Evolutionary conservation across 2,888 invertebrate species (phyloP).

Genomic region (Amiota minor): DNA sequence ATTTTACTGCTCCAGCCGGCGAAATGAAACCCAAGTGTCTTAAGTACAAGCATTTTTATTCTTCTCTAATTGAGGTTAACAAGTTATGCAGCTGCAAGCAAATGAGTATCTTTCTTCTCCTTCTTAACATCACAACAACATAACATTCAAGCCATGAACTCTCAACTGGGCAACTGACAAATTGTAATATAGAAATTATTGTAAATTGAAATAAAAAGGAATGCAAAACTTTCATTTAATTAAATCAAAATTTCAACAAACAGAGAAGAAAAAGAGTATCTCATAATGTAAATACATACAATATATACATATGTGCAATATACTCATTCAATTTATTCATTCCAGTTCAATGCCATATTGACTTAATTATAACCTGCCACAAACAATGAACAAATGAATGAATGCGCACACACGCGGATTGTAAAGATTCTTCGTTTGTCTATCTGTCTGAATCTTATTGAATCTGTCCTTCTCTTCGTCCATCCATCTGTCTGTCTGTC

Average conservation of each 20-base stretch:
- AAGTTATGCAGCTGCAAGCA: conserved; percentile 16
- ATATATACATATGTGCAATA: neutral
- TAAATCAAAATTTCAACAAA: neutral
- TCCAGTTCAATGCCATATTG: neutral
- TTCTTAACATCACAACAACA: conserved; percentile 4
- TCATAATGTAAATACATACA: neutral
- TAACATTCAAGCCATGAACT: neutral
- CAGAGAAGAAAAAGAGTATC: neutral
- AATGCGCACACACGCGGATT: conserved; percentile 3
- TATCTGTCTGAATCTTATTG: neutral
- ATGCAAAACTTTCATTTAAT: conserved; percentile 17
- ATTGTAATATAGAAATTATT: neutral
- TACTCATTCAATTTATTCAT: neutral
- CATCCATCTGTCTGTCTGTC: neutral
- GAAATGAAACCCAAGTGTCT: neutral
- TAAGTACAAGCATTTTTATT: neutral
- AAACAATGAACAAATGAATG: neutral
- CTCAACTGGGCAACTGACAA: neutral
- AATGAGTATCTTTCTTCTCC: neutral
- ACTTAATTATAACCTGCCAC: conserved; percentile 20
- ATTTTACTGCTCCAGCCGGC: conserved; percentile 6
- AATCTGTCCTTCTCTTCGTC: neutral
- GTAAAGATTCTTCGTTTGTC: neutral
- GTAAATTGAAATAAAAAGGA: conserved; percentile 5
- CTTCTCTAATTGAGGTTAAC: conserved; percentile 20